These are phyloP conservation scores for Mactromeris polynyma DNA, from an alignment of 2,888 invertebrate species.

Conservation along the genomic window DNA sequence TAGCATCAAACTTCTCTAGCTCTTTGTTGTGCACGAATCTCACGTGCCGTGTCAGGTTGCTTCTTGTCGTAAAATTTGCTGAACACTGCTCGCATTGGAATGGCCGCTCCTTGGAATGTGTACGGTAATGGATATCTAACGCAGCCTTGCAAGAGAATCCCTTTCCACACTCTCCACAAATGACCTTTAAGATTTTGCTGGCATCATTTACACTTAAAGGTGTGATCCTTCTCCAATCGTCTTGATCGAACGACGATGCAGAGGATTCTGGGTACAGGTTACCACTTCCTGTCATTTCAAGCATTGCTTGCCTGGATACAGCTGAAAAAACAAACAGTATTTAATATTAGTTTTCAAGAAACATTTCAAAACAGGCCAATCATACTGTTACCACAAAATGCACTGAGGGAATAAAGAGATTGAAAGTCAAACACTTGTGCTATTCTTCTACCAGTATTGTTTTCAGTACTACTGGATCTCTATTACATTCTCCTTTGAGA, in stretches of 20 bases:
- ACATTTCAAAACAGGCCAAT: too few species aligned
- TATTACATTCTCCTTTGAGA: too few species aligned
- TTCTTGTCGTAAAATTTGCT: conserved; percentile 55
- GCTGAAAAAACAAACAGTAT: neutral
- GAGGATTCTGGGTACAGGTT: neutral
- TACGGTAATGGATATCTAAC: conserved; percentile 57
- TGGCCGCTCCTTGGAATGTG: conserved; percentile 52
- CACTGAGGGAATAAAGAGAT: too few species aligned
- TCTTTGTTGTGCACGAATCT: conserved; percentile 53
- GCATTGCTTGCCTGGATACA: neutral
- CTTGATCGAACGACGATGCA: neutral
- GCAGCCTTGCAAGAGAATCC: conserved; percentile 47
- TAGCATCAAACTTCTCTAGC: neutral
- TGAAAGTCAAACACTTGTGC: too few species aligned
- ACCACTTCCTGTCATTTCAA: neutral
- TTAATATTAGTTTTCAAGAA: too few species aligned
- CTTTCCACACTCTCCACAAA: conserved; percentile 57
- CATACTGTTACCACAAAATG: too few species aligned
- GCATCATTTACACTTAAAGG: neutral
- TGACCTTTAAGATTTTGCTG: neutral
- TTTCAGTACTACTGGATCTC: too few species aligned
- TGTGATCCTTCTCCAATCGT: neutral
- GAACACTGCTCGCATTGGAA: conserved; percentile 45
- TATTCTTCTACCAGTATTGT: too few species aligned
- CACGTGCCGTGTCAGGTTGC: conserved; percentile 56